Conservation (phyloP, 2,888 invertebrate species). For the Litoditis marina region DNA sequence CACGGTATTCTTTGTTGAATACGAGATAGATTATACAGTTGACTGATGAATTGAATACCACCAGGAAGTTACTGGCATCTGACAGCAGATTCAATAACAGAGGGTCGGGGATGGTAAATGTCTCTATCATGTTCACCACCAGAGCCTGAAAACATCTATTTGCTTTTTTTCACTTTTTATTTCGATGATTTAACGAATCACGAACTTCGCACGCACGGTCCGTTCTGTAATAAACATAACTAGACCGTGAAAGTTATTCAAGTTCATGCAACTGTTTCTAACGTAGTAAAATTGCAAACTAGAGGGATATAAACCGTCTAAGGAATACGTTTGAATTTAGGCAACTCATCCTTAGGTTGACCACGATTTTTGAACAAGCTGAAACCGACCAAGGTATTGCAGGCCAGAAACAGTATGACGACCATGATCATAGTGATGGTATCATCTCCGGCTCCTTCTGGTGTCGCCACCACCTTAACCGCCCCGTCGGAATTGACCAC, state of each 20-base stretch:
- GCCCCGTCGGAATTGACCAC: too few relatives aligned
- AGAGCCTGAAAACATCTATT: conserved; percentile 41
- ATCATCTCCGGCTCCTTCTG: conserved; percentile 47
- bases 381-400: conserved; percentile 55
- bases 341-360: too few relatives aligned
- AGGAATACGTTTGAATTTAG: too few relatives aligned
- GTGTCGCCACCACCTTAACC: too few relatives aligned
- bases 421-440: conserved; percentile 62
- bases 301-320: background rate
- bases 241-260: too few relatives aligned
- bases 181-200: too few relatives aligned
- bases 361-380: too few relatives aligned
- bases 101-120: conserved; percentile 58
- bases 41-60: conserved; percentile 61
- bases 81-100: conserved; percentile 57
- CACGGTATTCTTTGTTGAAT: conserved; percentile 58
- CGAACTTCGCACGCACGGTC: too few relatives aligned
- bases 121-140: conserved; percentile 60
- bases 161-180: background rate
- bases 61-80: conserved; percentile 61
- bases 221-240: too few relatives aligned
- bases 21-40: conserved; percentile 60
- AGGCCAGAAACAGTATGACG: conserved; percentile 59
- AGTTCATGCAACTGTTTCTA: too few relatives aligned
- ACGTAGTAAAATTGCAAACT: background rate